Conservation (phyloP, 92 coral and sea anemone genomes). For the Porites divaricata region DNA sequence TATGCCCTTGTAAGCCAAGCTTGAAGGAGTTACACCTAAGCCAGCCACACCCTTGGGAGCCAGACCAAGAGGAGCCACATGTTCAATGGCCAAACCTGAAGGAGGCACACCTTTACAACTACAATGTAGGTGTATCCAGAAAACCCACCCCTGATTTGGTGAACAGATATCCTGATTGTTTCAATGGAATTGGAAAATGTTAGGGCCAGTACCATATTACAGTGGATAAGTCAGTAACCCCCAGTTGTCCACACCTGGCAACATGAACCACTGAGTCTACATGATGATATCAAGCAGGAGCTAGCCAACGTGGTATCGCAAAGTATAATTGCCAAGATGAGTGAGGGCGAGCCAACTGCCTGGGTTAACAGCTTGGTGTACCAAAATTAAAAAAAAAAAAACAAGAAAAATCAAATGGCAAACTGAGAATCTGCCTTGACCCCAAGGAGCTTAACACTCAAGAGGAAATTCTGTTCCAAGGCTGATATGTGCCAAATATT, state of each 20-base stretch:
- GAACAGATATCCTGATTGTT: conserved; percentile 43
- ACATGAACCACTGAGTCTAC: conserved; percentile 36
- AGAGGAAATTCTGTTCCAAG: too few relatives aligned
- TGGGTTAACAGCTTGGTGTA: conserved; percentile 62
- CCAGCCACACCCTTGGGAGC: too few relatives aligned
- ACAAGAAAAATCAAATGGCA: conserved; percentile 4
- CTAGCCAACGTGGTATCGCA: background rate
- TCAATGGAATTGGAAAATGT: conserved; percentile 65
- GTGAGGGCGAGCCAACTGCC: conserved; percentile 61
- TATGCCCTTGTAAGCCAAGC: too few relatives aligned
- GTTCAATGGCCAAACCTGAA: too few relatives aligned
- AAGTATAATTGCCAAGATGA: conserved; percentile 38
- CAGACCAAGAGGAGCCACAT: too few relatives aligned
- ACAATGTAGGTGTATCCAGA: too few relatives aligned
- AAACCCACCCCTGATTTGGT: conserved; percentile 18
- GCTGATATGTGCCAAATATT: too few relatives aligned
- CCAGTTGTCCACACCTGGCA: conserved; percentile 61
- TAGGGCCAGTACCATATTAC: conserved; percentile 72
- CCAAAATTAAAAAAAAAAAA: conserved; percentile 48
- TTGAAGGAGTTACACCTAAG: too few relatives aligned
- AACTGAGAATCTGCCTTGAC: too few relatives aligned
- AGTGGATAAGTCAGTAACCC: conserved; percentile 38
- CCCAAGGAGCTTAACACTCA: too few relatives aligned
- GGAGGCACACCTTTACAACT: too few relatives aligned
- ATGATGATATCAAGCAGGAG: conserved; percentile 24